Percentiles rank a stretch among this genome's conserved stretches.
phyloP scores from a whole-genome alignment of 1,140 invertebrate species.

The Globodera rostochiensis region DNA sequence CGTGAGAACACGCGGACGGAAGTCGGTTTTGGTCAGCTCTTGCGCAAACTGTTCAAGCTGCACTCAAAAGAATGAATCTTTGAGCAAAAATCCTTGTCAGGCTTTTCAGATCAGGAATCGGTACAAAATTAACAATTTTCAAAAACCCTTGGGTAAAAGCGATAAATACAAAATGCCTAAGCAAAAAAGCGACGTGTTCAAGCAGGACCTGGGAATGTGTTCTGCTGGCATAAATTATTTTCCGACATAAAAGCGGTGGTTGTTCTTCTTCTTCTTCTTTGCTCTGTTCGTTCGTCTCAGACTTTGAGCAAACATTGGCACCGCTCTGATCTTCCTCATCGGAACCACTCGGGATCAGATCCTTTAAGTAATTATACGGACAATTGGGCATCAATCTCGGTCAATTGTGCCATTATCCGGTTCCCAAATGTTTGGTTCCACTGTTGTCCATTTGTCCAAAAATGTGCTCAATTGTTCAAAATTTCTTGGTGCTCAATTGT shows the following conservation, averaged over 20 bases:
- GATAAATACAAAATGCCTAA: too few species aligned
- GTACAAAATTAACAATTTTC: too few species aligned
- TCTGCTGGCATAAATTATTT: conserved; percentile 41
- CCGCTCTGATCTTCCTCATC: conserved; percentile 20
- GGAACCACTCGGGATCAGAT: conserved; percentile 33
- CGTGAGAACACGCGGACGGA: conserved; percentile 36
- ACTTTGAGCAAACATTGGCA: neutral
- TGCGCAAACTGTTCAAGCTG: conserved; percentile 39
- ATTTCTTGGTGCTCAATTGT: too few species aligned
- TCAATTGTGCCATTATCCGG: too few species aligned
- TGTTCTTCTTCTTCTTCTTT: conserved; percentile 12
- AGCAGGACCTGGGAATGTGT: conserved; percentile 34
- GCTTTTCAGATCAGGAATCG: neutral
- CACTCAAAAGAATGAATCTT: neutral
- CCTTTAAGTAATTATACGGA: conserved; percentile 23
- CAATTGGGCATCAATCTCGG: neutral
- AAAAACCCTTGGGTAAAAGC: too few species aligned
- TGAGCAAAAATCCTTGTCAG: neutral
- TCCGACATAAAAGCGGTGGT: conserved; percentile 27
- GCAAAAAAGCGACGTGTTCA: too few species aligned
- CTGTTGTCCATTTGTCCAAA: too few species aligned
- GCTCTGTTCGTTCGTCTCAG: neutral
- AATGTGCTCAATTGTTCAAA: too few species aligned
- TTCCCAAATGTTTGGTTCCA: too few species aligned
- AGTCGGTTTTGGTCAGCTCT: conserved; percentile 35